Evolutionary conservation across 2,113 vertebrate genomes (phyloP).

Genomic region (Petroica traversi): DNA sequence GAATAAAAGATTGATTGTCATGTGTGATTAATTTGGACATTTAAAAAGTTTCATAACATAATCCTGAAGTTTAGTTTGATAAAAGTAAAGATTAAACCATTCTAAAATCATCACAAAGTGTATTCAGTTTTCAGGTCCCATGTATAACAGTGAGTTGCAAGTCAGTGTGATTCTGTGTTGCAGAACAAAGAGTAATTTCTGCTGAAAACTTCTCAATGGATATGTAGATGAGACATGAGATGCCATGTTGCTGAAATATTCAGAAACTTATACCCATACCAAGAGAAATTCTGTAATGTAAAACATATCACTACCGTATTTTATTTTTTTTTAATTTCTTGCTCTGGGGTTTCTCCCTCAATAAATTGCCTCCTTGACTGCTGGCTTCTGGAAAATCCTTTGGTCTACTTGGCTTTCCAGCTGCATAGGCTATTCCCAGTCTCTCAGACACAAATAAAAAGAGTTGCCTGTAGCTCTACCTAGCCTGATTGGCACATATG

Average conservation of each 20-base stretch:
- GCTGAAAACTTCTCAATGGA: constrained; percentile 69
- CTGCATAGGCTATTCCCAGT: constrained; percentile 34
- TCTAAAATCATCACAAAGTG: constrained; percentile 45
- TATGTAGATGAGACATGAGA: constrained; percentile 73
- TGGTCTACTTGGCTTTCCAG: constrained; percentile 29
- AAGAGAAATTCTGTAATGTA: constrained; percentile 69
- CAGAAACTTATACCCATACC: constrained; percentile 70
- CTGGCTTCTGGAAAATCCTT: constrained; percentile 30
- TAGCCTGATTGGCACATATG: constrained; percentile 26
- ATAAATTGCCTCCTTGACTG: constrained; percentile 67
- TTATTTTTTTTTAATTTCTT: constrained; percentile 67
- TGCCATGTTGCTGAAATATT: constrained; percentile 73
- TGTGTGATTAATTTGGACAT: constrained; percentile 17
- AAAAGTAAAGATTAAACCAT: constrained; percentile 49
- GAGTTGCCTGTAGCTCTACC: constrained; percentile 47
- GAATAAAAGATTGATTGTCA: constrained; percentile 22
- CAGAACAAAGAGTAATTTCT: constrained; percentile 75
- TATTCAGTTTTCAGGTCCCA: constrained; percentile 44
- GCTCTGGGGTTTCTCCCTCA: constrained; percentile 72
- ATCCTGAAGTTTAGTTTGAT: constrained; percentile 56
- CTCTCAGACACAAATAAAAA: constrained; percentile 51
- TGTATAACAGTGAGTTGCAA: constrained; percentile 55
- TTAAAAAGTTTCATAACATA: constrained; percentile 46
- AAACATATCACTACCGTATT: constrained; percentile 57
- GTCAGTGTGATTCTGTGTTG: constrained; percentile 58